phyloP scores from a whole-genome alignment of 2,113 vertebrate genomes.

The Cinclus mexicanus region DNA sequence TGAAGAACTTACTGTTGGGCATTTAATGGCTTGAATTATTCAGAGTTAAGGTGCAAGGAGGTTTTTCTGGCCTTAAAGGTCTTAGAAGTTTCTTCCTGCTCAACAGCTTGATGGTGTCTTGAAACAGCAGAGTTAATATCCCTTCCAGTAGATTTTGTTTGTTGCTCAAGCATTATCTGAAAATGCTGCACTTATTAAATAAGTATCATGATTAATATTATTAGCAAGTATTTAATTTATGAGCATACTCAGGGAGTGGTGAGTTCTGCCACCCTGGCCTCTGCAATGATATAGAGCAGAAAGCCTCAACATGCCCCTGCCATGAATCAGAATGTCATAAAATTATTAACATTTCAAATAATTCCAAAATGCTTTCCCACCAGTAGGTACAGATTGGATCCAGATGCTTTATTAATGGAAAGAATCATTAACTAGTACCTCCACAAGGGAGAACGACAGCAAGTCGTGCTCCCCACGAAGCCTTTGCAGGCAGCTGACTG shows the following conservation, averaged over 20 bases:
- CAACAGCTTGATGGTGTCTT: not conserved
- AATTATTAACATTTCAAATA: conserved; percentile 59
- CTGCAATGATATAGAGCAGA: conserved; percentile 8
- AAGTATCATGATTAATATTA: not conserved
- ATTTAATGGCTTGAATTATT: not conserved
- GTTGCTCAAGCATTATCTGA: not conserved
- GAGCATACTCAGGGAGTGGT: not conserved
- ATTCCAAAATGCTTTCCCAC: conserved; percentile 56
- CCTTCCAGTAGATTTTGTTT: not conserved
- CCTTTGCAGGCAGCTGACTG: not conserved
- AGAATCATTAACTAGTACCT: conserved; percentile 28
- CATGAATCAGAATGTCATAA: conserved; percentile 62
- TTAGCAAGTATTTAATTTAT: not conserved
- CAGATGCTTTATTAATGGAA: conserved; percentile 64
- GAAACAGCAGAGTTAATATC: not conserved
- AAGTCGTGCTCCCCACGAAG: not conserved
- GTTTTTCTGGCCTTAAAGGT: not conserved
- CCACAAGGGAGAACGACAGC: not conserved
- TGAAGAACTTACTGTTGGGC: not conserved
- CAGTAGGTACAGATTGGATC: conserved; percentile 69
- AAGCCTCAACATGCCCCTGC: conserved; percentile 14
- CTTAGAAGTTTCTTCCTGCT: not conserved
- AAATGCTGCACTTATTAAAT: not conserved
- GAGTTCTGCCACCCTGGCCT: not conserved
- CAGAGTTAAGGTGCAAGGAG: not conserved